These are phyloP conservation scores for Heterochromis multidens DNA, from an alignment of 2,113 vertebrate species.

Conservation along the genomic window DNA sequence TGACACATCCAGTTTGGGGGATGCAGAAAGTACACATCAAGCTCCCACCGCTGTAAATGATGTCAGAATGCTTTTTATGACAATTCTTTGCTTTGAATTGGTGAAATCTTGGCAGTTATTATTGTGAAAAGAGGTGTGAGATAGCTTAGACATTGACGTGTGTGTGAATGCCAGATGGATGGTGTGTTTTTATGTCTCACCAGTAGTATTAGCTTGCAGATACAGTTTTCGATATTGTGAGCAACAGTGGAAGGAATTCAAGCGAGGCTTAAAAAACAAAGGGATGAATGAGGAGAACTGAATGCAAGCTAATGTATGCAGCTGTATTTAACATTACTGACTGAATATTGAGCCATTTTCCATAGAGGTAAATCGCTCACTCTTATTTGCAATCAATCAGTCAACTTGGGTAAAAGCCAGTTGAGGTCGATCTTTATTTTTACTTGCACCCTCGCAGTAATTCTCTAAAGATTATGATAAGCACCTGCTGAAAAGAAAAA, in stretches of 20 bases:
- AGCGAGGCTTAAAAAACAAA: background rate
- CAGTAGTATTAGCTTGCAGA: constrained; percentile 10
- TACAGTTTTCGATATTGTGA: background rate
- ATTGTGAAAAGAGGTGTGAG: constrained; percentile 28
- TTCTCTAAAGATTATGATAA: constrained; percentile 22
- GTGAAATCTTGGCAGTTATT: background rate
- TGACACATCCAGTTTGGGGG: constrained; percentile 30
- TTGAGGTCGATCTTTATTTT: background rate
- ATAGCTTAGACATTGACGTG: constrained; percentile 33
- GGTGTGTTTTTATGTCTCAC: constrained; percentile 22
- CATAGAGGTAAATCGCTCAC: background rate
- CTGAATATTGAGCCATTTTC: background rate
- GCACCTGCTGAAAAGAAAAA: background rate
- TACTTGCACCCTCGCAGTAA: background rate
- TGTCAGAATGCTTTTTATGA: constrained; percentile 28
- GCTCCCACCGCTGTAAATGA: constrained; percentile 43
- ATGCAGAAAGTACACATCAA: background rate
- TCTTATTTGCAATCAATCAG: background rate
- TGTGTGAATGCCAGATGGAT: constrained; percentile 51
- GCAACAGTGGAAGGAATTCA: constrained; percentile 14
- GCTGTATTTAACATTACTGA: background rate
- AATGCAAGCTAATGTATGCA: background rate
- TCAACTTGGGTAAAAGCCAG: background rate
- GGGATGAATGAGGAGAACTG: background rate
- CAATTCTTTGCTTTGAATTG: constrained; percentile 35